Base-by-base conservation (phyloP, 2,113 vertebrate genomes). In the Callopanchax toddi region DNA sequence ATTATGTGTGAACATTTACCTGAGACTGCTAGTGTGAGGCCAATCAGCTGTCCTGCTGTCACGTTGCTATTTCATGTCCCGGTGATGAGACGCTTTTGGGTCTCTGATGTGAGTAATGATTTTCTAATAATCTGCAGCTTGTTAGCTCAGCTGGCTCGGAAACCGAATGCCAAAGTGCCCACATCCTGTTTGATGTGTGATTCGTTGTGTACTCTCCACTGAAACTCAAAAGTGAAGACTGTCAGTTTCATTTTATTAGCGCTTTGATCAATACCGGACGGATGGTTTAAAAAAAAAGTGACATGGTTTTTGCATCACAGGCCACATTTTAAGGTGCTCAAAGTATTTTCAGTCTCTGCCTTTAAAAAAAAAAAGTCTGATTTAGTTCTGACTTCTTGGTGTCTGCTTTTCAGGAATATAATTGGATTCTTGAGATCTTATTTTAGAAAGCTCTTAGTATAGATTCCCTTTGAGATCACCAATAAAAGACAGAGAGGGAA, bases 101-200 rank as follows among this genome's bases (percentile, higher is more conserved):
- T 49, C 56, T 71, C 26, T 59, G 32, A 66, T 71, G 42, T 51
- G 56, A 71, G 40, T 62, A 73, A 79, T 75, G 55, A 68, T 81
- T 77, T 78, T 72, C 78, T 80, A 73, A 89, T 74, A 85, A 83
- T 78, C 45, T 70, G 50, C 72, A 78, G 71, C 74, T 76, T 76
- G 62, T 76, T 79, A 84, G 74, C 72, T 86, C 79, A 81, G 76
- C 59, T 74, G 51, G 68, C 69, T 76, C 61, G 42, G 71, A 72
- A 63, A 60, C 23, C 29, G 37, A 59, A 51, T 63, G 70, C 63
- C 64, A 73, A 65, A 54, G 32, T 61, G 49, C 75, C 48, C 67
- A 55, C 45, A 44, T 65, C 60, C 54, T 60, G 50, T 72, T 68
- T 75, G 79, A 58, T 69, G 61, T 67, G 48, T 60, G 37, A 29